Evolutionary conservation across 2,113 vertebrate species (phyloP), one percentile per base, ranked within the genome.

Genomic region (Lasiurus cinereus): DNA sequence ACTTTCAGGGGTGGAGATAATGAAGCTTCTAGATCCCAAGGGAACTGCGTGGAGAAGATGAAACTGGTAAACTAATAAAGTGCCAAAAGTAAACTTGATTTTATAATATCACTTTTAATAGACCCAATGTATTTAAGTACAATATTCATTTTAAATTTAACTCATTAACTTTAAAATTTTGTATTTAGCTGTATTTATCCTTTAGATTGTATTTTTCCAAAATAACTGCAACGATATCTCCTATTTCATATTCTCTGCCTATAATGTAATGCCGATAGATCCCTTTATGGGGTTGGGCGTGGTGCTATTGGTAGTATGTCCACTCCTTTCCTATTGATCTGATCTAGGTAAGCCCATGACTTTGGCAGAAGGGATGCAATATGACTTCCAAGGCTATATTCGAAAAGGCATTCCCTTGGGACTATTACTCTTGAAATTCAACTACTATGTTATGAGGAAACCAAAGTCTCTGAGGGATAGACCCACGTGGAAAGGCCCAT

Each of bases 101-200:
- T 72, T 13, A 66, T 27, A 9, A n/a, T 46, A 39, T 29, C 21
- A 19, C 12, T 79, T 84, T 96, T 82, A 96, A 54, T 8, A 21
- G 4, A 67, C 8, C 0, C 12, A 10, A 43, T 29, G 48, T 64
- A 76, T 43, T 76, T 79, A 79, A 87, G n/a, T 6, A 59, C 54
- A 22, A 36, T 48, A 73, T 9, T 92, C 15, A 77, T 76, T 94
- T 86, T 94, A 85, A 78, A 56, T 50, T 93, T 54, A 72, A 93
- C 33, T 52, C 36, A 22, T 15, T 67, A 24, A 13, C 46, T 64
- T 74, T 64, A 43, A 64, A 95, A 91, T 52, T 70, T 83, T 78
- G 2, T 66, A 70, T 36, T 88, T 78, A 39, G 27, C 21, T 88
- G 0, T n/a, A 54, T 66, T 88, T 94, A 8, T 90, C 12, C 19